Evolutionary conservation across 2,888 invertebrate genomes (phyloP), one percentile per base, ranked within the genome.

Genomic region (Leptinotarsa tumamoca): DNA sequence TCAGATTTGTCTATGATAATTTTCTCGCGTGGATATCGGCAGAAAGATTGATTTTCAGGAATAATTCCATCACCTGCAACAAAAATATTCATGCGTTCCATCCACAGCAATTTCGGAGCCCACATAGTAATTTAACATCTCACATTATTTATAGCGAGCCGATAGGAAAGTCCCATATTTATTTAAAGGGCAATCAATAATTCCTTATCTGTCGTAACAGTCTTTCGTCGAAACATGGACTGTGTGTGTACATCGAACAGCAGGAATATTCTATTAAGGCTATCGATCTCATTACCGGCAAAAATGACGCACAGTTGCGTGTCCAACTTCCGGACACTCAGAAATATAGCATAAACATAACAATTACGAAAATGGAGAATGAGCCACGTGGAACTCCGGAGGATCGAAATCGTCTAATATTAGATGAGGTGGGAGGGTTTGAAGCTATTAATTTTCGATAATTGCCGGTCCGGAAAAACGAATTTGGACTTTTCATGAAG

Each of bases 241-340:
- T 75, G 74, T 75, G 68, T 75, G 68, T 75, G 63, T 75, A 68
- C 71, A 67, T 71, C 74, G 49, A 49, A 66, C 71, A 61, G 70
- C 63, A 58, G 54, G 76, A 76, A 76, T 76, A 76, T 72, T 75
- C 67, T 71, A 76, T 71, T 70, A 68, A 43, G 56, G 15, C 56
- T 82, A 83, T 83, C 78, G 83, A 83, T 80, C 80, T 75, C 71
- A 74, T 77, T 76, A 78, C 78, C 80, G 81, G 83, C 84, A 80
- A 83, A 84, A 84, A 84, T 84, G 83, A 84, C 83, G 83, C 83
- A 83, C 81, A 81, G 77, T 84, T 82, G 84, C 84, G 84, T 84
- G 84, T 82, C 79, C n/a, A 17, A 69, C 18, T 69, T 63, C 63
- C 27, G 71, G 71, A 61, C 61, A 71, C 50, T 71, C 50, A 61